These are phyloP conservation scores for Drosophila ficusphila DNA, from an alignment of 1,140 invertebrate genomes.

Conservation along the genomic window DNA sequence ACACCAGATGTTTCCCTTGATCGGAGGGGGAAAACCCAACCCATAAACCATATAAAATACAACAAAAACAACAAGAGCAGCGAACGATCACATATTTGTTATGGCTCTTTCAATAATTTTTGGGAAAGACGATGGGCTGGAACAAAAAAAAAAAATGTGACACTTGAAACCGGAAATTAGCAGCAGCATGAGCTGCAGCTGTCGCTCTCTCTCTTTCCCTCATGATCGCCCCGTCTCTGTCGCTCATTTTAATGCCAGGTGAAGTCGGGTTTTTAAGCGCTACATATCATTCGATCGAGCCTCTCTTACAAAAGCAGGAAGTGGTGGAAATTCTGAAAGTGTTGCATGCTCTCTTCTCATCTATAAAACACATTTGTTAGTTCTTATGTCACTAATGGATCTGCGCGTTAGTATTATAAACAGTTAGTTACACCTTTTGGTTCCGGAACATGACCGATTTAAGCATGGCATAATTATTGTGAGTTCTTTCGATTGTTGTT, in stretches of 20 bases:
- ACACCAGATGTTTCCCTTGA: conserved; percentile 66
- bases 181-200: conserved; percentile 62
- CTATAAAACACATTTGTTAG: conserved; percentile 21
- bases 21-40: conserved; percentile 43
- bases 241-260: conserved; percentile 8
- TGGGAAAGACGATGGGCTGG: conserved; percentile 6
- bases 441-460: conserved; percentile 32
- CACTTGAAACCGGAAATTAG: conserved; percentile 81
- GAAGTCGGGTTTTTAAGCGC: conserved; percentile 4
- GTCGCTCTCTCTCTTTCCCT: conserved; percentile 43
- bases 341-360: conserved; percentile 3
- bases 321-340: background rate
- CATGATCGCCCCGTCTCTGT: background rate
- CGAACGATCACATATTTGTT: conserved; percentile 54
- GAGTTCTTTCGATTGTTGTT: background rate
- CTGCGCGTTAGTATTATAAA: conserved; percentile 3
- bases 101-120: conserved; percentile 78
- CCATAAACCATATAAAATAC: conserved; percentile 71
- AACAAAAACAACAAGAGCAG: conserved; percentile 27
- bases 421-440: conserved; percentile 50
- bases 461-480: conserved; percentile 4
- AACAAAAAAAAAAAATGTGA: conserved; percentile 58
- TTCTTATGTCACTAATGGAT: conserved; percentile 20
- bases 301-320: conserved; percentile 32
- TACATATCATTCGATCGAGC: background rate